A percentile compares a stretch with the other conserved stretches of the same genome.
phyloP scores from a whole-genome alignment of 1,140 invertebrate genomes.

The Planococcus citri region DNA sequence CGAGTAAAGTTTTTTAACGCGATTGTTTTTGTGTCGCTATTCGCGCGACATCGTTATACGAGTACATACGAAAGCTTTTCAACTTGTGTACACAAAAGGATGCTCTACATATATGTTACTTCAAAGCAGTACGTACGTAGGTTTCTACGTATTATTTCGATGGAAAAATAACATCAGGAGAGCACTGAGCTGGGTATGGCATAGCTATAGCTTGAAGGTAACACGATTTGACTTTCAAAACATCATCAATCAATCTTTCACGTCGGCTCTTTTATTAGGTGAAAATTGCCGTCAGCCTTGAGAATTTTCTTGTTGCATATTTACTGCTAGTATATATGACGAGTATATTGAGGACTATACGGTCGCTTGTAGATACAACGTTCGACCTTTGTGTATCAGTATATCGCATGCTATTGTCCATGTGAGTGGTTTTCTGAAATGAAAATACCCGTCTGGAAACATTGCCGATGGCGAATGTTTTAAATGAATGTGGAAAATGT shows the following conservation, averaged over 20 bases:
- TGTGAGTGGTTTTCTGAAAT: too few relatives aligned
- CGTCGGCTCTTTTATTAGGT: not conserved
- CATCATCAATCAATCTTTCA: slow-evolving; percentile 3
- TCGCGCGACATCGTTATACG: too few relatives aligned
- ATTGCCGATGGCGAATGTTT: too few relatives aligned
- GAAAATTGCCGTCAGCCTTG: not conserved
- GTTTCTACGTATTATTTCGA: not conserved
- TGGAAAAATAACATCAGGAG: not conserved
- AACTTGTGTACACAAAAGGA: slow-evolving; percentile 7
- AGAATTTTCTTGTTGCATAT: slow-evolving; percentile 2
- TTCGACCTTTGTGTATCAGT: too few relatives aligned
- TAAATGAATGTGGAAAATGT: too few relatives aligned
- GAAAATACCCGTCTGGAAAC: too few relatives aligned
- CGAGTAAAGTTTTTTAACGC: not conserved
- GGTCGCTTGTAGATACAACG: too few relatives aligned
- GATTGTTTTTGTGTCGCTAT: not conserved
- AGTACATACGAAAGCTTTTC: not conserved
- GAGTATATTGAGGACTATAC: too few relatives aligned
- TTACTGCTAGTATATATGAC: too few relatives aligned
- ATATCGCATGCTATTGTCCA: too few relatives aligned
- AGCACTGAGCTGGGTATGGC: too few relatives aligned
- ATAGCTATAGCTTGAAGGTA: not conserved
- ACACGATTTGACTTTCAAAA: slow-evolving; percentile 7
- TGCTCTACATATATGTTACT: not conserved
- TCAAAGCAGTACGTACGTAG: not conserved